Evolutionary conservation across 2,888 invertebrate species (phyloP).

Genomic region (Phoronis australis): DNA sequence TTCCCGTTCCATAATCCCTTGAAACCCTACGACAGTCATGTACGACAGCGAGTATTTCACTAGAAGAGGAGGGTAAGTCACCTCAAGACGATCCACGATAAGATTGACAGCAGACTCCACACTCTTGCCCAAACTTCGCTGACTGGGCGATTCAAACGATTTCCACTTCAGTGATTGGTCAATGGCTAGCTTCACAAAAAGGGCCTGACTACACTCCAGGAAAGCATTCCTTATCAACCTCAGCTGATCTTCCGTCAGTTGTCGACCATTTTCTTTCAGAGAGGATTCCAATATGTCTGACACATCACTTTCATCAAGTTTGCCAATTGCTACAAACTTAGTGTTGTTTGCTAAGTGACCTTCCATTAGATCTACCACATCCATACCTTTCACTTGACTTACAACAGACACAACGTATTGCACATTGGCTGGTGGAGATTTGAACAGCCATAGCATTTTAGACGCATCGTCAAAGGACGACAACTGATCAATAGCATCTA

Average conservation of each 20-base stretch:
- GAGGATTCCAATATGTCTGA: conserved; percentile 28
- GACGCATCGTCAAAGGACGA: conserved; percentile 25
- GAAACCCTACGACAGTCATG: conserved; percentile 34
- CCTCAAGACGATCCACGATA: conserved; percentile 35
- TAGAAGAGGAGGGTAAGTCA: conserved; percentile 31
- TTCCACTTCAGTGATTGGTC: conserved; percentile 37
- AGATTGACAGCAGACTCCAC: conserved; percentile 32
- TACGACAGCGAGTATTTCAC: conserved; percentile 34
- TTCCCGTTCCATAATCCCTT: conserved; percentile 42
- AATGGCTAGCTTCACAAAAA: conserved; percentile 41
- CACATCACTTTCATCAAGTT: conserved; percentile 28
- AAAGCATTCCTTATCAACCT: conserved; percentile 24
- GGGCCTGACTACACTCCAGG: conserved; percentile 25
- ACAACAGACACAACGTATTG: conserved; percentile 36
- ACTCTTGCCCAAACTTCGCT: conserved; percentile 19
- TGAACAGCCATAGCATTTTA: conserved; percentile 34
- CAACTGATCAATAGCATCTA: conserved; percentile 46
- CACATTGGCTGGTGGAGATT: conserved; percentile 31
- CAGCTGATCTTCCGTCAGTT: conserved; percentile 27
- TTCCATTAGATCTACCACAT: conserved; percentile 19
- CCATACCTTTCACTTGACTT: no score
- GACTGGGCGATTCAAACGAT: conserved; percentile 23
- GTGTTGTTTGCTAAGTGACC: conserved; percentile 28
- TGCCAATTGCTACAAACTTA: conserved; percentile 28
- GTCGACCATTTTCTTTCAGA: conserved; percentile 21